Evolutionary conservation across 2,113 vertebrate genomes (phyloP).

Genomic region (Dromaius novaehollandiae): DNA sequence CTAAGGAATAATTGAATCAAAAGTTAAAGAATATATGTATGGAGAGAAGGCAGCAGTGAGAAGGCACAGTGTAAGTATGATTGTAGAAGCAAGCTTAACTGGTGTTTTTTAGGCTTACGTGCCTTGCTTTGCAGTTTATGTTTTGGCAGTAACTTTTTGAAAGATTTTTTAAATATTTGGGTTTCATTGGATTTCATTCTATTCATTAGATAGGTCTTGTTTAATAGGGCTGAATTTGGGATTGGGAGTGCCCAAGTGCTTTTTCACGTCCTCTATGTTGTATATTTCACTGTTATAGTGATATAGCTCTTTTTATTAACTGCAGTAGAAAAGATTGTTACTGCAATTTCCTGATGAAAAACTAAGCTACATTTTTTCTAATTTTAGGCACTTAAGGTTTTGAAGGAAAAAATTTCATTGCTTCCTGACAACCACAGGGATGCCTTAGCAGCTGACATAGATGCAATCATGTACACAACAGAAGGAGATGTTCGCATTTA

Average conservation of each 20-base stretch:
- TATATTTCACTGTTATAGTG: not conserved
- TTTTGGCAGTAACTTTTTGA: not conserved
- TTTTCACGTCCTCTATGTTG: not conserved
- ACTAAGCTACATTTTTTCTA: conserved; percentile 34
- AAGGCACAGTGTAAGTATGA: not conserved
- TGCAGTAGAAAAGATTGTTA: not conserved
- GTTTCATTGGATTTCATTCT: not conserved
- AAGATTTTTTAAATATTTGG: not conserved
- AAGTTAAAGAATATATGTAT: not conserved
- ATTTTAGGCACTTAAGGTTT: conserved; percentile 83
- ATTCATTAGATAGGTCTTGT: not conserved
- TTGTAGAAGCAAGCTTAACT: not conserved
- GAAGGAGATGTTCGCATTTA: conserved; percentile 89
- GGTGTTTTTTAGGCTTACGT: not conserved
- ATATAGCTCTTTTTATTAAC: not conserved
- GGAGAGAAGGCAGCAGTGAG: fast-evolving
- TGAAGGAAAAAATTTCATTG: conserved; percentile 85
- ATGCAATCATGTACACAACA: conserved; percentile 87
- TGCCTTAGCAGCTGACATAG: conserved; percentile 86
- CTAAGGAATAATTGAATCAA: not conserved
- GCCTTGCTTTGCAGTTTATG: not conserved
- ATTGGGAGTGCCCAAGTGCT: not conserved
- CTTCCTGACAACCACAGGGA: conserved; percentile 82
- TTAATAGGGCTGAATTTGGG: not conserved
- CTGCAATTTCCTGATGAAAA: conserved; percentile 12